phyloP scores from a whole-genome alignment of 2,888 invertebrate genomes.

The Phragmatobia fuliginosa region DNA sequence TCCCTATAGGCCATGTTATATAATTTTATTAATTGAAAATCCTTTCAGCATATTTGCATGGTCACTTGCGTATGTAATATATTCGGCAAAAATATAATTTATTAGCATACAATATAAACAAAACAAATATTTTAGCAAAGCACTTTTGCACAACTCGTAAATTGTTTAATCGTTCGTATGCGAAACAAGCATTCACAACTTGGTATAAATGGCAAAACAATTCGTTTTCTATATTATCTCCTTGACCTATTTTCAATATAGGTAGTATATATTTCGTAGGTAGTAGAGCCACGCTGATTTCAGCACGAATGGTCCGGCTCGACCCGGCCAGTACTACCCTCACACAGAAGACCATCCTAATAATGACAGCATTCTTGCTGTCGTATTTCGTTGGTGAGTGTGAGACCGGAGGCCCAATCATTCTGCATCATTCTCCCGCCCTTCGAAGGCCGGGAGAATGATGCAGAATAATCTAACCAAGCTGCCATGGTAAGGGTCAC shows the following conservation, averaged over 20 bases:
- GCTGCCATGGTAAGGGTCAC: too few species aligned
- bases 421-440: too few species aligned
- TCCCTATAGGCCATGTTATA: background rate
- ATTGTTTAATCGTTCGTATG: slow-evolving; percentile 50
- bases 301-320: too few species aligned
- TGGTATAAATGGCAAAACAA: slow-evolving; percentile 51
- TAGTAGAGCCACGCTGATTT: too few species aligned
- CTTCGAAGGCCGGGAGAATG: too few species aligned
- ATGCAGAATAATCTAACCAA: too few species aligned
- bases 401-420: too few species aligned
- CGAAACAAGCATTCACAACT: slow-evolving; percentile 49
- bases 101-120: slow-evolving; percentile 30
- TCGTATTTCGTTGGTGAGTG: too few species aligned
- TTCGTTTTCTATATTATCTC: slow-evolving; percentile 56
- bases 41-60: slow-evolving; percentile 1
- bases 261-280: too few species aligned
- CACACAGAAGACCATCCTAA: too few species aligned
- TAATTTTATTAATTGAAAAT: slow-evolving; percentile 7
- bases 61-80: slow-evolving; percentile 9
- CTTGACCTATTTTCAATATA: slow-evolving; percentile 56
- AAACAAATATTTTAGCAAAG: slow-evolving; percentile 38
- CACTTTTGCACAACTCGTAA: slow-evolving; percentile 42
- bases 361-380: too few species aligned
- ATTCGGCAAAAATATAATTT: slow-evolving; percentile 23
- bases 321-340: too few species aligned